Conservation (phyloP, 2,113 vertebrate genomes). For the Pao palembangensis region DNA sequence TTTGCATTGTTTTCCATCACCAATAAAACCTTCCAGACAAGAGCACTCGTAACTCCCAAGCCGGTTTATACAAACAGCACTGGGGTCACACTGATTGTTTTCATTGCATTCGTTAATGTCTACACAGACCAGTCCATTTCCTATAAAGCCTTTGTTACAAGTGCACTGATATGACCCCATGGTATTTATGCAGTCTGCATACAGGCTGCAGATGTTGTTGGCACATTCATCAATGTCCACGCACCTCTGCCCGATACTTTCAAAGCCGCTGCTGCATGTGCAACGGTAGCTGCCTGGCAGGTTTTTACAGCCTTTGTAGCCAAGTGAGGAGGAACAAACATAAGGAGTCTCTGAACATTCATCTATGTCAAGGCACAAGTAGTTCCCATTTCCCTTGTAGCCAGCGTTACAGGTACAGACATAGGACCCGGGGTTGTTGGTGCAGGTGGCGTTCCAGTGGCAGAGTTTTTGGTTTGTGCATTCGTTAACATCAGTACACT, state of each 20-base stretch:
- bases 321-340: slow-evolving; percentile 66
- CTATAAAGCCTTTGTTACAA: slow-evolving; percentile 72
- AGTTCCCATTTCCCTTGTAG: slow-evolving; percentile 81
- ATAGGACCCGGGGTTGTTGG: slow-evolving; percentile 77
- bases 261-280: slow-evolving; percentile 70
- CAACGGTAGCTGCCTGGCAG: slow-evolving; percentile 75
- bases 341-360: slow-evolving; percentile 75
- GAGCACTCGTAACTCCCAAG: slow-evolving; percentile 75
- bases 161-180: slow-evolving; percentile 72
- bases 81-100: slow-evolving; percentile 63
- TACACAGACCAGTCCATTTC: slow-evolving; percentile 74
- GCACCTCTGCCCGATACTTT: slow-evolving; percentile 70
- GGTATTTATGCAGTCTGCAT: slow-evolving; percentile 69
- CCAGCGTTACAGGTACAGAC: slow-evolving; percentile 76
- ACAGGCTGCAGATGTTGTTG: slow-evolving; percentile 66
- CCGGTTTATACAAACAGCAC: slow-evolving; percentile 73
- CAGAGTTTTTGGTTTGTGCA: slow-evolving; percentile 62
- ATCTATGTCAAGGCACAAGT: slow-evolving; percentile 79
- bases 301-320: slow-evolving; percentile 77
- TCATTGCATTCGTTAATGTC: slow-evolving; percentile 78
- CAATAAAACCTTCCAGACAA: slow-evolving; percentile 71
- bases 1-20: slow-evolving; percentile 66
- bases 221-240: slow-evolving; percentile 78
- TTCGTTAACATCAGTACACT: slow-evolving; percentile 75
- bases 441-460: slow-evolving; percentile 83